phyloP scores from a whole-genome alignment of 1,140 invertebrate genomes.

The Orchesella cincta region DNA sequence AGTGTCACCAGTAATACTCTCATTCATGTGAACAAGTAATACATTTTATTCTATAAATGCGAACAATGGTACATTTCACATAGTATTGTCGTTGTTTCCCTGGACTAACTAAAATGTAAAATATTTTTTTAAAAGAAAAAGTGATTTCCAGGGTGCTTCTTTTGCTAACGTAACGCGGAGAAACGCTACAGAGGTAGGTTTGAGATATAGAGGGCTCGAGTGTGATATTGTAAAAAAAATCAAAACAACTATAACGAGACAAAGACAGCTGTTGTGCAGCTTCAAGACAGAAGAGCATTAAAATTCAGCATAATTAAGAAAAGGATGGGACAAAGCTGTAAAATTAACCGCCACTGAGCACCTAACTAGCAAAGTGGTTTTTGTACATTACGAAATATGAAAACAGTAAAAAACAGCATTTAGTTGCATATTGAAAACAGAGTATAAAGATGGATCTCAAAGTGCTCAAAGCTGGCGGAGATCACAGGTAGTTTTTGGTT shows the following conservation, averaged over 20 bases:
- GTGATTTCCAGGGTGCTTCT: not conserved
- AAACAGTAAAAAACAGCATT: not conserved
- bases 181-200: too few species aligned
- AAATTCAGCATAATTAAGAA: too few species aligned
- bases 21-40: slow-evolving; percentile 10
- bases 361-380: too few species aligned
- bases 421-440: not conserved
- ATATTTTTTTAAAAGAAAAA: not conserved
- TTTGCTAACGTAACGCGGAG: too few species aligned
- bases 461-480: not conserved
- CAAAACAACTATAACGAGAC: too few species aligned
- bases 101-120: not conserved
- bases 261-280: too few species aligned
- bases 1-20: too few species aligned
- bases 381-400: not conserved
- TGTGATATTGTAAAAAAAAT: too few species aligned
- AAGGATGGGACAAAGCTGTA: not conserved
- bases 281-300: too few species aligned
- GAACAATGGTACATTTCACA: slow-evolving; percentile 10
- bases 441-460: not conserved
- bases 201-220: not conserved
- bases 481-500: slow-evolving; percentile 1
- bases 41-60: slow-evolving; percentile 21
- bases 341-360: too few species aligned
- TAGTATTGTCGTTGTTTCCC: slow-evolving; percentile 1